Percentiles rank a stretch among this genome's conserved stretches.
These are phyloP conservation scores for Taphrorychus bicolor DNA, from an alignment of 2,888 invertebrate genomes.

Conservation along the genomic window DNA sequence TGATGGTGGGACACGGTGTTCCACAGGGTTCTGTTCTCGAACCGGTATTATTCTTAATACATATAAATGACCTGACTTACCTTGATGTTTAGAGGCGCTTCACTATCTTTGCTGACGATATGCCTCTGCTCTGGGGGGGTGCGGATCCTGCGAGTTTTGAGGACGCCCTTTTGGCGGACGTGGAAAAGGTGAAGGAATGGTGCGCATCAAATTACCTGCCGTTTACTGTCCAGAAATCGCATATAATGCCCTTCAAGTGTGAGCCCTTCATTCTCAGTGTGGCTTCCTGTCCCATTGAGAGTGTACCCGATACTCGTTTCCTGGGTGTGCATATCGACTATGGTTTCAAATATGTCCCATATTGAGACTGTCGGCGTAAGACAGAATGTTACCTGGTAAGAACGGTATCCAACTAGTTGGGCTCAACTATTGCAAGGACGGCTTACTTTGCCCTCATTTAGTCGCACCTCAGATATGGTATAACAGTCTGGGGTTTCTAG, in stretches of 20 bases:
- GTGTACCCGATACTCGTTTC: not conserved
- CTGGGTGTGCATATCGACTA: not conserved
- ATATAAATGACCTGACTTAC: too few relatives aligned
- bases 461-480: too few relatives aligned
- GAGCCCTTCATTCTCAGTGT: too few relatives aligned
- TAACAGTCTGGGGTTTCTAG: too few relatives aligned
- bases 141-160: not conserved
- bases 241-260: too few relatives aligned
- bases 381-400: not conserved
- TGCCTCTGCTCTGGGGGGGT: not conserved
- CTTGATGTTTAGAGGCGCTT: not conserved
- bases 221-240: not conserved
- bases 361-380: not conserved
- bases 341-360: not conserved
- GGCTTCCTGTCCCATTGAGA: too few relatives aligned
- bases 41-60: too few relatives aligned
- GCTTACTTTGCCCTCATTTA: not conserved
- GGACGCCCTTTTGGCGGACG: too few relatives aligned
- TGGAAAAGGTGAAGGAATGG: not conserved
- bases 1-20: too few relatives aligned
- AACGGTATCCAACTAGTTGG: not conserved
- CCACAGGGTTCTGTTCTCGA: too few relatives aligned
- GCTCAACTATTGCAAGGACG: not conserved
- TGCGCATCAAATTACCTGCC: not conserved
- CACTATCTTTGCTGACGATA: not conserved